Base-by-base conservation (phyloP, 2,888 invertebrate species). In the Calameuta filiformis region DNA sequence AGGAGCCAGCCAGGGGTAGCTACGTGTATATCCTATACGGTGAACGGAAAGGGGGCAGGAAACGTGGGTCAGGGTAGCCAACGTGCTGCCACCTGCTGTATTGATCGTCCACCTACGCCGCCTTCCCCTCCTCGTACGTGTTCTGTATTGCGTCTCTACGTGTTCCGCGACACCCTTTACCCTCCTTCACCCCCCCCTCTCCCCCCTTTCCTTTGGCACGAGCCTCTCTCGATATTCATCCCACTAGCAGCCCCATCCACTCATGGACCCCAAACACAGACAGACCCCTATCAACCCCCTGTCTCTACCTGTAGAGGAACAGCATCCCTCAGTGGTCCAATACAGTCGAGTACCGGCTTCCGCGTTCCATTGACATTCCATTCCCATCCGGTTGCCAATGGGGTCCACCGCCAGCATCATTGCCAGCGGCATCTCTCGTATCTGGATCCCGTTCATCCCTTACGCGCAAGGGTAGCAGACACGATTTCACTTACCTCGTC, bases 71-170 rank as follows among this genome's bases (percentile, higher is more conserved):
- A 88, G 88, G 88, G 81, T 86, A 84, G 85, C 83, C 88, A 87
- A 86, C 84, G 87, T 87, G 89, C 89, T 88, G 88, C 90, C 89
- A 89, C 89, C 90, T 89, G 89, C 88, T 89, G 87, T 89, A 90
- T 89, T 87, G 90, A 90, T 90, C 89, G 87, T 84, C 87, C 85
- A 85, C 84, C 85, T 85, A 86, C 85, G 83, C 83, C 84, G 71
- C 33, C 6, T 33, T 33, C 4, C 31, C 15, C 33, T 71, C 15
- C 33, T 71, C 75, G 23, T n/a, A 23, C 77, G 30, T 23, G 23
- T 40, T 40, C 40, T 23, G 23, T 40, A 40, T 15, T 40, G 6
- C 40, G 40, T 40, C 23, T 40, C 15, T 9, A 40, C 40, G 40
- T 56, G 40, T 56, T 56, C 23, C 23, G 15, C 40, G 40, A 56